These are phyloP conservation scores for Phenganax marumi DNA, from an alignment of 92 coral and sea anemone species.

Conservation along the genomic window DNA sequence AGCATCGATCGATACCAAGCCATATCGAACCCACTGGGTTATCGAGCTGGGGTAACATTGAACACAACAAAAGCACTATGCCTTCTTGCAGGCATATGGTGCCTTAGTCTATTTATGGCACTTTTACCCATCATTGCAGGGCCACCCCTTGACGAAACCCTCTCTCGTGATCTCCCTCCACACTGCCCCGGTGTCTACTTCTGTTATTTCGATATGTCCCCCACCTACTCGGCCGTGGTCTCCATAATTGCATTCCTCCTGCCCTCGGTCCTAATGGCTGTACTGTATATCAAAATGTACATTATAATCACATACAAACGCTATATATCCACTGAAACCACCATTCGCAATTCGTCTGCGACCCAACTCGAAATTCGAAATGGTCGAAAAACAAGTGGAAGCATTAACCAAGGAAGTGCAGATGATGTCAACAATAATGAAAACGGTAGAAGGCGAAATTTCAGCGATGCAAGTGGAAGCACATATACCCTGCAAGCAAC, in stretches of 20 bases:
- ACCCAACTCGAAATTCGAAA: not conserved
- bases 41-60: conserved; percentile 9
- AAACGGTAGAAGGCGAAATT: not conserved
- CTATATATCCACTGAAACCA: not conserved
- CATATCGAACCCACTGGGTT: conserved; percentile 21
- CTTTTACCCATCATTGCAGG: conserved; percentile 9
- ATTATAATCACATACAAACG: not conserved
- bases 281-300: conserved; percentile 19
- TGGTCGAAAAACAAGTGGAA: not conserved
- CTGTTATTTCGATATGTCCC: conserved; percentile 24
- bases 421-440: not conserved
- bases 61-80: conserved; percentile 1
- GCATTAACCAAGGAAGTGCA: not conserved
- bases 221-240: conserved; percentile 16
- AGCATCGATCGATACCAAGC: conserved; percentile 24
- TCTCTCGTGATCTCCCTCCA: conserved; percentile 7
- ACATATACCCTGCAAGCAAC: not conserved
- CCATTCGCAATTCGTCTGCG: not conserved
- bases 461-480: not conserved
- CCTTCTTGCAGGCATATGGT: conserved; percentile 13
- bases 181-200: conserved; percentile 8
- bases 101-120: not conserved
- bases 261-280: conserved; percentile 29
- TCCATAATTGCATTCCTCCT: not conserved
- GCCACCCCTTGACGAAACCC: conserved; percentile 7